phyloP scores from a whole-genome alignment of 1,140 invertebrate species.

The Drosophila sturtevanti region DNA sequence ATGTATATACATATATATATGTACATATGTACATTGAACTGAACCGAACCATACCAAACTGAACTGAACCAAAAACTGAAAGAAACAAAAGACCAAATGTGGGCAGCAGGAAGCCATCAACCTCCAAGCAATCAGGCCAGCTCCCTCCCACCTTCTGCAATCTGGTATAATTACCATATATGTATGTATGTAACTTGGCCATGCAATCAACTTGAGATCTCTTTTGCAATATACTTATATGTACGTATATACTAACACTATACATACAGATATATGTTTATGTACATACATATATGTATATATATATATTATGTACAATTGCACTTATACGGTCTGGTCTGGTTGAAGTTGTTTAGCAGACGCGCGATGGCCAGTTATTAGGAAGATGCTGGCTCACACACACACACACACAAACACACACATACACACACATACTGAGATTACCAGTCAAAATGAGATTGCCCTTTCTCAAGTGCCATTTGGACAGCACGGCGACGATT shows the following conservation, averaged over 20 bases:
- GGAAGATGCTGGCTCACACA: neutral
- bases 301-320: neutral
- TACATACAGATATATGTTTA: neutral
- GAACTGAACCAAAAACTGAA: neutral
- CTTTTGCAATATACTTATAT: conserved; percentile 41
- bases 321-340: conserved; percentile 8
- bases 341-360: conserved; percentile 13
- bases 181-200: conserved; percentile 49
- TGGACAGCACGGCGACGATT: conserved; percentile 41
- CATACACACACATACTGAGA: neutral
- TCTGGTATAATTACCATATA: conserved; percentile 69
- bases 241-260: neutral
- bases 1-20: too few relatives aligned
- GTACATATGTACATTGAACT: too few relatives aligned
- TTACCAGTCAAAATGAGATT: conserved; percentile 1
- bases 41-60: neutral
- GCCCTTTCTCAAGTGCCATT: conserved; percentile 25
- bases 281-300: neutral
- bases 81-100: conserved; percentile 33
- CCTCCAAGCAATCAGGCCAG: neutral
- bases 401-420: neutral
- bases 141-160: conserved; percentile 47
- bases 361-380: conserved; percentile 3
- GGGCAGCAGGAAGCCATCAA: conserved; percentile 55
- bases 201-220: conserved; percentile 56